These are phyloP conservation scores for Scytalopus superciliaris DNA, from an alignment of 2,113 vertebrate species.

Conservation along the genomic window DNA sequence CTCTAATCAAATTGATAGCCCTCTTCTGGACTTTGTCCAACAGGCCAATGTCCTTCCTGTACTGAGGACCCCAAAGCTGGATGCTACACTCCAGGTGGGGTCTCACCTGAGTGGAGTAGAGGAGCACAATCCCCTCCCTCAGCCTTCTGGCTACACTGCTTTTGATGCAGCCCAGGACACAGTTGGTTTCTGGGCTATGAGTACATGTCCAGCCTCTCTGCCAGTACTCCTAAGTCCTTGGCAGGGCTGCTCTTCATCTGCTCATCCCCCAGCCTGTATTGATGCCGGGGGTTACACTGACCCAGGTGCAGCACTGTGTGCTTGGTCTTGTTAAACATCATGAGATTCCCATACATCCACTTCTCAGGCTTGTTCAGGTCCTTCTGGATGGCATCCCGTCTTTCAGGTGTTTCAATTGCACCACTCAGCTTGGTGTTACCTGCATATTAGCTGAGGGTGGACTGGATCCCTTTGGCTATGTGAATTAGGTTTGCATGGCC, in stretches of 20 bases:
- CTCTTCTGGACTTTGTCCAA: fast-evolving
- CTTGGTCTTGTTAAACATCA: not conserved
- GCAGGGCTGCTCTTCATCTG: not conserved
- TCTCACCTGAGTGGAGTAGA: not conserved
- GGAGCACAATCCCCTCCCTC: not conserved
- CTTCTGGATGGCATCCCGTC: not conserved
- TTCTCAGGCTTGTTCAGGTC: not conserved
- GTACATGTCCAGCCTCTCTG: not conserved
- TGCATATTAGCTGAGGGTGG: not conserved
- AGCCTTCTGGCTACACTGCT: fast-evolving
- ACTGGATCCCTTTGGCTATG: not conserved
- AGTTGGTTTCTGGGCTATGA: not conserved
- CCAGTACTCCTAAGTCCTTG: not conserved
- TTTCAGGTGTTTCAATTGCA: not conserved
- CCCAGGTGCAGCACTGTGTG: not conserved
- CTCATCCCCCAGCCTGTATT: not conserved
- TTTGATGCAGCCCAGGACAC: not conserved
- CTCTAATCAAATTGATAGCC: not conserved
- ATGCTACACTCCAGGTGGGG: not conserved
- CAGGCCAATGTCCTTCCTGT: not conserved
- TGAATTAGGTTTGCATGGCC: no score
- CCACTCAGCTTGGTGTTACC: not conserved
- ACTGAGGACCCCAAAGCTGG: not conserved
- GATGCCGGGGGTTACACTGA: fast-evolving
- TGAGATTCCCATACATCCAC: not conserved